Percentiles rank a stretch among this genome's conserved stretches.
Conservation (phyloP, 2,888 invertebrate species). For the Pammene fasciana region DNA sequence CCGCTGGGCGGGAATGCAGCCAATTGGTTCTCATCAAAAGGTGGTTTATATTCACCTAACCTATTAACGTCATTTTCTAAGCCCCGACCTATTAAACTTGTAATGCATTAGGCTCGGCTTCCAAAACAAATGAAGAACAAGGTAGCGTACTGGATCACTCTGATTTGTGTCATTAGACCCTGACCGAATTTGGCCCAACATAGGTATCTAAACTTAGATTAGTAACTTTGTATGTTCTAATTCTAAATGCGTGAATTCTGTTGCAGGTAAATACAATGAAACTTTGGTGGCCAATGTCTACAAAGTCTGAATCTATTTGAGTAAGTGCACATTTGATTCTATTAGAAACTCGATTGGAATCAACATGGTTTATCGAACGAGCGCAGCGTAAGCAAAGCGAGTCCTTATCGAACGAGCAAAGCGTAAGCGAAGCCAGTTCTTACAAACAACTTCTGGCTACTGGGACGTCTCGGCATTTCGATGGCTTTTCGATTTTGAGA, state of each 20-base stretch:
- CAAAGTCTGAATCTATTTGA: not conserved
- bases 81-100: slow-evolving; percentile 49
- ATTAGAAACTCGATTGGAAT: not conserved
- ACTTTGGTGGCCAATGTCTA: slow-evolving; percentile 1
- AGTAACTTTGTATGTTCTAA: slow-evolving; percentile 22
- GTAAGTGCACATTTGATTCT: slow-evolving; percentile 17
- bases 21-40: slow-evolving; percentile 66
- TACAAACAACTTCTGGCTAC: no score
- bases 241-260: slow-evolving; percentile 43
- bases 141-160: slow-evolving; percentile 38
- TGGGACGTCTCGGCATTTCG: no score
- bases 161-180: slow-evolving; percentile 32
- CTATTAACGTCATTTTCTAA: slow-evolving; percentile 50
- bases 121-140: slow-evolving; percentile 56
- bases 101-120: slow-evolving; percentile 48
- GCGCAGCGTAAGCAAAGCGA: no score
- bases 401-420: no score
- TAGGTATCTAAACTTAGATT: slow-evolving; percentile 21
- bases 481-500: no score
- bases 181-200: slow-evolving; percentile 33
- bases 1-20: slow-evolving; percentile 51
- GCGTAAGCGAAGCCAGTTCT: no score
- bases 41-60: slow-evolving; percentile 54
- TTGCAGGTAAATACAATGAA: slow-evolving; percentile 49
- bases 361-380: not conserved